phyloP scores from a whole-genome alignment of 2,888 invertebrate genomes.

The Andrena dorsata region DNA sequence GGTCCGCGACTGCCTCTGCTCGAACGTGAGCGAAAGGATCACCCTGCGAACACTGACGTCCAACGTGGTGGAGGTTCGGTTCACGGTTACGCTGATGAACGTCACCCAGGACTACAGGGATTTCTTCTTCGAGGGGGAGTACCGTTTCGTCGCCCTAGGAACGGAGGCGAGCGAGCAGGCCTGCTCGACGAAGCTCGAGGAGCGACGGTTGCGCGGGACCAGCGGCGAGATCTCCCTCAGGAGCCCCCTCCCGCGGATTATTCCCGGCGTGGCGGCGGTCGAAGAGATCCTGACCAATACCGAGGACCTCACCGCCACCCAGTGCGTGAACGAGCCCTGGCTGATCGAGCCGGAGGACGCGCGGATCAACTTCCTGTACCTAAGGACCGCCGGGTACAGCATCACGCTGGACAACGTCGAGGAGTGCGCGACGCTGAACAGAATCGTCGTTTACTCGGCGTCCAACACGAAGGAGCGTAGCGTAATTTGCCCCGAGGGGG shows the following conservation, averaged over 20 bases:
- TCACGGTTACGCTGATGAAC: constrained; percentile 92
- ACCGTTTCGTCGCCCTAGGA: constrained; percentile 86
- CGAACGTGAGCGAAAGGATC: constrained; percentile 89
- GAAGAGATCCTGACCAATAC: constrained; percentile 76
- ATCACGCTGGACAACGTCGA: constrained; percentile 84
- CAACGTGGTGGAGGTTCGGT: constrained; percentile 90
- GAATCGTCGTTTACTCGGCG: constrained; percentile 91
- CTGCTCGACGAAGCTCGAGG: constrained; percentile 90
- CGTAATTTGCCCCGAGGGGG: constrained; percentile 89
- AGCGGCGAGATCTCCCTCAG: constrained; percentile 91
- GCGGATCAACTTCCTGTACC: constrained; percentile 89
- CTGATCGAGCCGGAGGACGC: constrained; percentile 91
- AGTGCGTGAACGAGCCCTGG: constrained; percentile 92
- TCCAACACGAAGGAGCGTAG: constrained; percentile 88
- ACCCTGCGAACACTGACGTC: constrained; percentile 90
- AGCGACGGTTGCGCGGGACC: constrained; percentile 88
- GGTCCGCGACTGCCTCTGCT: constrained; percentile 91
- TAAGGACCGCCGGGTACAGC: constrained; percentile 90
- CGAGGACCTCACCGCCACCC: constrained; percentile 81
- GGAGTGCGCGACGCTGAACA: constrained; percentile 89
- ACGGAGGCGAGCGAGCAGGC: constrained; percentile 84
- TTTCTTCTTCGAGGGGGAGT: constrained; percentile 92
- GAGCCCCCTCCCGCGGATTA: constrained; percentile 86
- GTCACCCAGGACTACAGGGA: constrained; percentile 92
- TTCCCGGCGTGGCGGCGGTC: constrained; percentile 73